Conservation (phyloP, 35 echinoderm and acorn worm species). For the Apostichopus japonicus region DNA sequence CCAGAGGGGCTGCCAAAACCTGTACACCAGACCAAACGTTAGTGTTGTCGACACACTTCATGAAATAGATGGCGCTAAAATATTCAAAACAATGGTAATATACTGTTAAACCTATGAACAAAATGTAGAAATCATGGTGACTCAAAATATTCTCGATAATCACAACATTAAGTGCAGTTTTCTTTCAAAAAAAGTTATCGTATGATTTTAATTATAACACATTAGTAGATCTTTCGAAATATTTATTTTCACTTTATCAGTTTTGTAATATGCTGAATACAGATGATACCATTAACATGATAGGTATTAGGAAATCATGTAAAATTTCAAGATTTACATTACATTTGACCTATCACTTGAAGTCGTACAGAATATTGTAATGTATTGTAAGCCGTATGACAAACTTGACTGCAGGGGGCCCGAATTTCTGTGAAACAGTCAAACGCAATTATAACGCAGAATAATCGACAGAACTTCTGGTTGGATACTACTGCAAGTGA, state of each 20-base stretch:
- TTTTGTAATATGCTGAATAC: neutral
- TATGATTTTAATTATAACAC: too few relatives aligned
- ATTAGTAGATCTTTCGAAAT: neutral
- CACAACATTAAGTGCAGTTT: too few relatives aligned
- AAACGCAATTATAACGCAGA: neutral
- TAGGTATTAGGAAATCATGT: neutral
- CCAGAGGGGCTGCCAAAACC: too few relatives aligned
- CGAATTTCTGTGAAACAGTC: neutral
- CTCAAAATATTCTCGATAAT: too few relatives aligned
- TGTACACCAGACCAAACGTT: too few relatives aligned
- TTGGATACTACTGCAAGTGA: neutral
- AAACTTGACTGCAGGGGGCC: neutral
- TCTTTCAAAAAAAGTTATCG: too few relatives aligned
- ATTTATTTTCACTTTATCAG: neutral
- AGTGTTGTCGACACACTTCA: neutral
- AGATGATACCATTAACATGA: neutral
- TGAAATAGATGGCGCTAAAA: neutral
- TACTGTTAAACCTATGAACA: neutral
- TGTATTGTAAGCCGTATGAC: too few relatives aligned
- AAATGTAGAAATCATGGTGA: neutral
- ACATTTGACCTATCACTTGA: neutral
- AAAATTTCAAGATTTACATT: neutral
- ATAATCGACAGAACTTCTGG: neutral
- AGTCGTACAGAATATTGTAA: too few relatives aligned
- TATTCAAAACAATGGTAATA: neutral